Evolutionary conservation across 2,888 invertebrate species (phyloP), one percentile per base, ranked within the genome.

Genomic region (Fragum fragum): DNA sequence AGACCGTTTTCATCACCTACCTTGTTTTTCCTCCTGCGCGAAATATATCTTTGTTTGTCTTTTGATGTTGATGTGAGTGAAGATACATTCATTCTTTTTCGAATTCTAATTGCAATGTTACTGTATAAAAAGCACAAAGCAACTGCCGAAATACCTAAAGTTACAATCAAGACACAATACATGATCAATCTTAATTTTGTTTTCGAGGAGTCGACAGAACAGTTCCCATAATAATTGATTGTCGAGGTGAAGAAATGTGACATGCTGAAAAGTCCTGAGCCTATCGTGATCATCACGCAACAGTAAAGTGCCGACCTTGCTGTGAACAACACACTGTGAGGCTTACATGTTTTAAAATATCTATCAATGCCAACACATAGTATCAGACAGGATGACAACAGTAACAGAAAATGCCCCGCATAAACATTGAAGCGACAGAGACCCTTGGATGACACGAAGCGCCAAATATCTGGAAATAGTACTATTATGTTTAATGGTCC

Each of bases 201-300:
- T 59, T 23, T 26, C 7, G 59, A 26, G 6, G 23, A 28, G 26
- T 59, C 59, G 11, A 59, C 21, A 9, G 26, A 9, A 26, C 59
- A 59, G 16, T 59, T 59, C 7, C 59, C 59, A 26, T 59, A 59
- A 11, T 26, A 26, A 16, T 59, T 59, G 14, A 59, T 3, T 28
- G 14, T 59, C 28, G 59, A 14, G 9, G 59, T 59, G 26, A 59
- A 59, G 59, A 59, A 59, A 28, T 59, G 59, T 14, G 59, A 26
- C 28, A 59, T 2, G 16, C 6, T 59, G 26, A 59, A 59, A 23
- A 59, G 7, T 16, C 26, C 59, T 26, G 59, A 59, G 0, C 23
- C 26, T 23, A 59, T 1, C 23, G 6, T 9, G 5, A 28, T 26
- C 0, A 59, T 26, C 1, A 59, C 3, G 16, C 59, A 59, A 26